Percentiles rank a stretch among this genome's conserved stretches.
phyloP scores from a whole-genome alignment of 2,797 vertebrate species.

The Anisognathus igniventris region DNA sequence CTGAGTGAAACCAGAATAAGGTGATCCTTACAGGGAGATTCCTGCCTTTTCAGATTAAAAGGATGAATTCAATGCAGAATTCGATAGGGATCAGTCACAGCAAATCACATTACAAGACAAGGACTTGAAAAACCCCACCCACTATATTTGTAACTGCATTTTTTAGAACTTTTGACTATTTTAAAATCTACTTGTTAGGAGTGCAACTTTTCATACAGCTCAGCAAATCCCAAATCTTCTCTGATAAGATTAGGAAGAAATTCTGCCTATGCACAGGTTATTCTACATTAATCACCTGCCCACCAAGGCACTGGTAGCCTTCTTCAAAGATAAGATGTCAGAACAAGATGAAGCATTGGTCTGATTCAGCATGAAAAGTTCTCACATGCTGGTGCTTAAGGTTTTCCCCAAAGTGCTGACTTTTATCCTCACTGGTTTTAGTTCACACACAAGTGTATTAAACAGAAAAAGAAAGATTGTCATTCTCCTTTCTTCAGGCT shows the following conservation, averaged over 20 bases:
- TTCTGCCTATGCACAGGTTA: background rate
- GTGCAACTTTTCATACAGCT: background rate
- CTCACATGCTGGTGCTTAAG: background rate
- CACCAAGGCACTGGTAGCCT: background rate
- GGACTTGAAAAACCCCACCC: background rate
- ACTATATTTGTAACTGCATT: background rate
- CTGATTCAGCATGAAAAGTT: slow-evolving; percentile 20
- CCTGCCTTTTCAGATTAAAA: background rate
- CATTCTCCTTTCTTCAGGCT: background rate
- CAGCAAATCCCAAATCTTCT: background rate
- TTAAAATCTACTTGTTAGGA: background rate
- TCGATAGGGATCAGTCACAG: background rate
- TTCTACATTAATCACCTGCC: background rate
- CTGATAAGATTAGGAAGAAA: background rate
- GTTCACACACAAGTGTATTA: slow-evolving; percentile 16
- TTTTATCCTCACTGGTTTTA: slow-evolving; percentile 32
- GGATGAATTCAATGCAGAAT: background rate
- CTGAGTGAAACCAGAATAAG: background rate
- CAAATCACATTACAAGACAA: background rate
- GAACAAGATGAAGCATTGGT: background rate
- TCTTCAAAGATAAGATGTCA: background rate
- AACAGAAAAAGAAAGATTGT: background rate
- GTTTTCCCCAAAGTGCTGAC: slow-evolving; percentile 26
- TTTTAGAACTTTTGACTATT: background rate
- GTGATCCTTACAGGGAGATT: background rate